phyloP scores from a whole-genome alignment of 2,797 vertebrate species.

The Molossus molossus region DNA sequence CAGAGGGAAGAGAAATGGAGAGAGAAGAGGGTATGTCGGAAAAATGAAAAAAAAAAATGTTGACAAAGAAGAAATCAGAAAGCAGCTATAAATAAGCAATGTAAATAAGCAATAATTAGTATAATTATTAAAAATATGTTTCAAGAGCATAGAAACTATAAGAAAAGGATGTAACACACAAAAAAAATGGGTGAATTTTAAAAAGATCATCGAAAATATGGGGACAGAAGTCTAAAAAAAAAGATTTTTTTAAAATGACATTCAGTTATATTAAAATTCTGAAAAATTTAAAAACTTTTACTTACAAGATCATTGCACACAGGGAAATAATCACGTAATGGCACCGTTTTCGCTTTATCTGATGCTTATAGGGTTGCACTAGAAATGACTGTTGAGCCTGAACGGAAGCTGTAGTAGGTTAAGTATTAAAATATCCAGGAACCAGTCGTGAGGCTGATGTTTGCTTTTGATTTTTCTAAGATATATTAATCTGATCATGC shows the following conservation, averaged over 20 bases:
- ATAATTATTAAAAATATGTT: neutral
- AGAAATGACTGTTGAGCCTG: conserved; percentile 32
- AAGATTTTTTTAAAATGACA: neutral
- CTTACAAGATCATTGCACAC: neutral
- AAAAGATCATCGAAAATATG: neutral
- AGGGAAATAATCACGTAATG: neutral
- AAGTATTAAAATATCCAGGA: neutral
- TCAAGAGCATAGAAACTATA: neutral
- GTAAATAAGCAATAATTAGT: neutral
- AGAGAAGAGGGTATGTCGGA: neutral
- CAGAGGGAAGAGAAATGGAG: neutral
- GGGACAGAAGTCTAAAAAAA: neutral
- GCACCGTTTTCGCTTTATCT: neutral
- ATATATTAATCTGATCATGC: neutral
- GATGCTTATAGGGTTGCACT: neutral
- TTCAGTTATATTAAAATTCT: conserved; percentile 40
- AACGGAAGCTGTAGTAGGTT: conserved; percentile 1
- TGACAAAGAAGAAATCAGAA: conserved; percentile 30
- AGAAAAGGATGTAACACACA: neutral
- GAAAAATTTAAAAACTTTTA: neutral
- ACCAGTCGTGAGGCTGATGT: neutral
- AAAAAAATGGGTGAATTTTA: neutral
- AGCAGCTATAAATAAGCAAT: conserved; percentile 4
- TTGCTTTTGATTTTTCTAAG: conserved; percentile 53
- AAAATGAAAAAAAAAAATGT: neutral